Conservation (phyloP, 2,113 vertebrate species). For the Meleagris gallopavo region DNA sequence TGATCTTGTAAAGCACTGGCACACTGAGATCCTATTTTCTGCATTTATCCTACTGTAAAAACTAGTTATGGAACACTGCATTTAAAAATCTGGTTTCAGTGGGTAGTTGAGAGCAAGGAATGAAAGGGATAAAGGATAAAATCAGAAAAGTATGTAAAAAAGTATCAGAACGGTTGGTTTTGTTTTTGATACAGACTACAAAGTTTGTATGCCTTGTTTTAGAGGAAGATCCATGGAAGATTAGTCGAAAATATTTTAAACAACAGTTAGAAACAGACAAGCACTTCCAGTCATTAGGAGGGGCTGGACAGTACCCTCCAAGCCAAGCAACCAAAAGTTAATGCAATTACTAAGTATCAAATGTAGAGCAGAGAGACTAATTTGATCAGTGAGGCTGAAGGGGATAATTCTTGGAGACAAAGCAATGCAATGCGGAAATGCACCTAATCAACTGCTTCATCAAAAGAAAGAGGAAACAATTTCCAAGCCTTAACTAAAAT, state of each 20-base stretch:
- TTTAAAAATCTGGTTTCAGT: not conserved
- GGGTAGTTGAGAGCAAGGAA: fast-evolving
- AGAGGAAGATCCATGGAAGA: not conserved
- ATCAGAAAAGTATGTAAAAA: not conserved
- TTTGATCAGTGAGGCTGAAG: constrained; percentile 63
- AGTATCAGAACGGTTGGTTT: not conserved
- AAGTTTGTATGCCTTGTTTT: not conserved
- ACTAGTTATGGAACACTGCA: not conserved
- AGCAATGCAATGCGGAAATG: constrained; percentile 66
- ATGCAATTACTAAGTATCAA: constrained; percentile 72
- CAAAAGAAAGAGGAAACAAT: constrained; percentile 60
- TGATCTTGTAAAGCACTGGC: not conserved
- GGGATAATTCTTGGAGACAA: constrained; percentile 66
- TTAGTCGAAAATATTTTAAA: not conserved
- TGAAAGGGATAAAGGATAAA: not conserved
- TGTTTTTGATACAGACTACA: not conserved
- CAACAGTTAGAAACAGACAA: not conserved
- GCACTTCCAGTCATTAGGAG: not conserved
- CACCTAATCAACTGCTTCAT: constrained; percentile 61
- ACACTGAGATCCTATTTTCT: not conserved
- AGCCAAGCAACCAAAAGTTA: constrained; percentile 59
- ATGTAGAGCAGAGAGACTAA: constrained; percentile 65
- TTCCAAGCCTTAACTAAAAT: constrained; percentile 50
- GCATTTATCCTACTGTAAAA: not conserved
- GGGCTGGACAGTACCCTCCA: not conserved